phyloP scores from a whole-genome alignment of 2,888 invertebrate genomes.

The Polydrusus pterygomalis region DNA sequence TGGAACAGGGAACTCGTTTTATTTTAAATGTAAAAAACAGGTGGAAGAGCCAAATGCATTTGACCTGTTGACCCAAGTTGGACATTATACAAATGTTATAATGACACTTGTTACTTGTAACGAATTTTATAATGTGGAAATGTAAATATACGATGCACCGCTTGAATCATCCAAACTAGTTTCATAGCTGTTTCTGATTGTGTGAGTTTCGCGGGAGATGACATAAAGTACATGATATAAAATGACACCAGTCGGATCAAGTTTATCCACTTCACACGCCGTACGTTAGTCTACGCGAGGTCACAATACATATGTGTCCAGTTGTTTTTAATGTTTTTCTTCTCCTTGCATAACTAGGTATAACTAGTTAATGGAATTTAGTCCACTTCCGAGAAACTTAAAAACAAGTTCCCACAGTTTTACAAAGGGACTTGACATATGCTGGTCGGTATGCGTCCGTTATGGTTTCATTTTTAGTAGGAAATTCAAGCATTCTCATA shows the following conservation, averaged over 20 bases:
- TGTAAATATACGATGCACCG: constrained; percentile 56
- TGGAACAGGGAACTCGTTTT: constrained; percentile 48
- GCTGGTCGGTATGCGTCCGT: constrained; percentile 1
- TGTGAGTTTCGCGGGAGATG: constrained; percentile 60
- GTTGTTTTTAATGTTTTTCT: constrained; percentile 58
- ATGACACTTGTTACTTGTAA: constrained; percentile 60
- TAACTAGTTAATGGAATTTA: constrained; percentile 60
- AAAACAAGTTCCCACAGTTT: constrained; percentile 58
- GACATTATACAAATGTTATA: constrained; percentile 56
- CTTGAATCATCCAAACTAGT: constrained; percentile 63
- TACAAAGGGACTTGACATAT: constrained; percentile 47
- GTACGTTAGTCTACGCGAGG: constrained; percentile 59
- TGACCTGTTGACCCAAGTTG: constrained; percentile 58
- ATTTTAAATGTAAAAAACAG: constrained; percentile 47
- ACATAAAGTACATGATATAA: constrained; percentile 65
- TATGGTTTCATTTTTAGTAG: constrained; percentile 27
- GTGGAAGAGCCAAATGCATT: constrained; percentile 57
- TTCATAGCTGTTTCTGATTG: constrained; percentile 62
- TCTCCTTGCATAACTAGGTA: constrained; percentile 60
- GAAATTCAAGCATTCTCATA: constrained; percentile 30
- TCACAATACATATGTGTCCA: constrained; percentile 61
- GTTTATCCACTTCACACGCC: constrained; percentile 66
- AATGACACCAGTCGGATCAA: constrained; percentile 65
- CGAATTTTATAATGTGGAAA: constrained; percentile 59
- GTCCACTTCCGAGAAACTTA: constrained; percentile 62